A percentile compares a stretch with the other conserved stretches of the same genome.
Evolutionary conservation across 2,888 invertebrate species (phyloP).

Genomic region (Pseudoips prasinana): DNA sequence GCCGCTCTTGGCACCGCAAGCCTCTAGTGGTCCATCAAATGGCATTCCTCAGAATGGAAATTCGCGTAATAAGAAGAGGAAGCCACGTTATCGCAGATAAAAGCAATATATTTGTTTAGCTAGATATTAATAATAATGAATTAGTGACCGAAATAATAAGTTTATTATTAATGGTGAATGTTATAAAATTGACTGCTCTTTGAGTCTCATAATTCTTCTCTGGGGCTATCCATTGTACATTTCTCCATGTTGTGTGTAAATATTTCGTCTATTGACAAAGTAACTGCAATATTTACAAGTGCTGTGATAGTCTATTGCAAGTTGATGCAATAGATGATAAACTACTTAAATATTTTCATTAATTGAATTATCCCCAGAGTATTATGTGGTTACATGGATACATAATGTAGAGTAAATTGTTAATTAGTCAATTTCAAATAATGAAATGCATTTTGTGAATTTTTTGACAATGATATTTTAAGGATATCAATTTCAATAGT

Average conservation of each 20-base stretch:
- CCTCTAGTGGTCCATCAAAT: constrained; percentile 40
- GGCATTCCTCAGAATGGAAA: constrained; percentile 37
- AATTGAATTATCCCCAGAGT: constrained; percentile 49
- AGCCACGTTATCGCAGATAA: constrained; percentile 69
- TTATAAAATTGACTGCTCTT: constrained; percentile 46
- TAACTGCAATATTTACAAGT: constrained; percentile 63
- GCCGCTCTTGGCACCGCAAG: constrained; percentile 23
- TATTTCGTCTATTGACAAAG: constrained; percentile 55
- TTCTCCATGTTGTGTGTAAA: constrained; percentile 46
- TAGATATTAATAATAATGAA: constrained; percentile 25
- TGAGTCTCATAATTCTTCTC: constrained; percentile 48
- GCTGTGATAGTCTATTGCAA: constrained; percentile 69
- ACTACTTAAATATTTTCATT: constrained; percentile 45
- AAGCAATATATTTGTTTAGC: constrained; percentile 22
- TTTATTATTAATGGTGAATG: constrained; percentile 36
- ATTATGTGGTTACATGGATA: constrained; percentile 44
- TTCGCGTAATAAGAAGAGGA: constrained; percentile 57
- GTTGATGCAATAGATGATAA: constrained; percentile 46
- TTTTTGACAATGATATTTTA: constrained; percentile 40
- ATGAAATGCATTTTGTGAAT: constrained; percentile 52
- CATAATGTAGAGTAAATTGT: constrained; percentile 40
- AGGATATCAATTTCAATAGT: constrained; percentile 32
- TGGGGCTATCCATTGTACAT: constrained; percentile 46
- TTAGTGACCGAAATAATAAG: constrained; percentile 32
- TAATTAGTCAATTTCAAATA: constrained; percentile 44